phyloP scores from a whole-genome alignment of 2,888 invertebrate species.

The Cephus pygmeus region DNA sequence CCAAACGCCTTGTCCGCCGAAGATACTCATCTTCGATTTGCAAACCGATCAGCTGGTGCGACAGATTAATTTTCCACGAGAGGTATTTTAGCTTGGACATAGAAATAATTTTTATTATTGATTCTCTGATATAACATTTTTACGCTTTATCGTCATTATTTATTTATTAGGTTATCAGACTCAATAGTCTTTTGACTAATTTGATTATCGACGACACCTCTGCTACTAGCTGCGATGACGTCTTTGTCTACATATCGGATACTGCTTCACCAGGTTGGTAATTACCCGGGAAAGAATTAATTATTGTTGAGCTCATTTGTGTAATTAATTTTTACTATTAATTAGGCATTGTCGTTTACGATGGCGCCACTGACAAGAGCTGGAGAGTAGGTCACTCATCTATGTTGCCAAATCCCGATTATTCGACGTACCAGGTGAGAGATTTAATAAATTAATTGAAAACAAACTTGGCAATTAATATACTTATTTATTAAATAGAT shows the following conservation, averaged over 20 bases:
- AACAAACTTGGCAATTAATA: not conserved
- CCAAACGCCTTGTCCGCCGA: constrained; percentile 78
- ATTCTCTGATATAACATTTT: not conserved
- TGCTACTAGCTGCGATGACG: constrained; percentile 78
- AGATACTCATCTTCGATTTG: constrained; percentile 83
- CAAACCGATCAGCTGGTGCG: constrained; percentile 77
- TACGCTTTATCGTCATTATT: not conserved
- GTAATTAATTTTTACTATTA: constrained; percentile 1
- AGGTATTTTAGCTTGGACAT: constrained; percentile 52
- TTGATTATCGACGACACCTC: constrained; percentile 81
- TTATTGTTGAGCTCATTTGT: constrained; percentile 11
- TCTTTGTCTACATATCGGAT: constrained; percentile 84
- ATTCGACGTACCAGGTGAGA: constrained; percentile 73
- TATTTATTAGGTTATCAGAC: constrained; percentile 71
- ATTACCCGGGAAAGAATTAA: not conserved
- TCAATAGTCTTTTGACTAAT: constrained; percentile 82
- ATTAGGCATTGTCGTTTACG: constrained; percentile 72
- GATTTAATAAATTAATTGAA: not conserved
- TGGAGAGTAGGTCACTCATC: constrained; percentile 85
- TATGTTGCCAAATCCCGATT: constrained; percentile 88
- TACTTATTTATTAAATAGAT: constrained; percentile 63
- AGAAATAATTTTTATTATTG: not conserved
- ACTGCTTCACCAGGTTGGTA: constrained; percentile 81
- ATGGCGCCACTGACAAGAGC: constrained; percentile 79
- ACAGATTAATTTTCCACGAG: constrained; percentile 79